Conservation (phyloP, 1,140 invertebrate genomes). For the Protaetia brevitarsis region DNA sequence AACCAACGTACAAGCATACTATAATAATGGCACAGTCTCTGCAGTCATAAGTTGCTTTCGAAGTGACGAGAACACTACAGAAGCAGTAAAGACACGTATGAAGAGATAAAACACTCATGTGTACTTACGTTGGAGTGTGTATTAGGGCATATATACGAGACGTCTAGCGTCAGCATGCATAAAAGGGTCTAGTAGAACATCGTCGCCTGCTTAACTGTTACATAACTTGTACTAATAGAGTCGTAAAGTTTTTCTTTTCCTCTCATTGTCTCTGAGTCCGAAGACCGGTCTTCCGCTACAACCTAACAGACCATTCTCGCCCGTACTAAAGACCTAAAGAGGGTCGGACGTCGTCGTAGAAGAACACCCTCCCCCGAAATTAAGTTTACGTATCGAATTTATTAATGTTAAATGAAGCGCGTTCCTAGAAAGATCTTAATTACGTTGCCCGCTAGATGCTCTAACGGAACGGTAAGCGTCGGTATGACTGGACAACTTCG, state of each 20-base stretch:
- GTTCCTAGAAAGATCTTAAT: slow-evolving; percentile 12
- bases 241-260: slow-evolving; percentile 8
- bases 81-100: slow-evolving; percentile 5
- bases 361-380: background rate
- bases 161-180: background rate
- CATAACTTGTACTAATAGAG: slow-evolving; percentile 9
- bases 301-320: background rate
- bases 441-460: background rate
- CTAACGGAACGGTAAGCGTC: background rate
- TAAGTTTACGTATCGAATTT: slow-evolving; percentile 18
- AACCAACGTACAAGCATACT: no score
- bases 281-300: background rate
- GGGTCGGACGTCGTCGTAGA: background rate
- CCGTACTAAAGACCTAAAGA: background rate
- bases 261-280: background rate
- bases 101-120: slow-evolving; percentile 5
- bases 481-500: background rate
- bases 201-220: background rate
- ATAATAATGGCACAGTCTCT: background rate
- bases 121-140: background rate
- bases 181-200: background rate
- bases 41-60: background rate
- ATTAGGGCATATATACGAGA: background rate
- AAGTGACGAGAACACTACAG: slow-evolving; percentile 6
- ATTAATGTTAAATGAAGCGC: slow-evolving; percentile 14